These are phyloP conservation scores for Nomada goodeniana DNA, from an alignment of 2,888 invertebrate species.

Conservation along the genomic window DNA sequence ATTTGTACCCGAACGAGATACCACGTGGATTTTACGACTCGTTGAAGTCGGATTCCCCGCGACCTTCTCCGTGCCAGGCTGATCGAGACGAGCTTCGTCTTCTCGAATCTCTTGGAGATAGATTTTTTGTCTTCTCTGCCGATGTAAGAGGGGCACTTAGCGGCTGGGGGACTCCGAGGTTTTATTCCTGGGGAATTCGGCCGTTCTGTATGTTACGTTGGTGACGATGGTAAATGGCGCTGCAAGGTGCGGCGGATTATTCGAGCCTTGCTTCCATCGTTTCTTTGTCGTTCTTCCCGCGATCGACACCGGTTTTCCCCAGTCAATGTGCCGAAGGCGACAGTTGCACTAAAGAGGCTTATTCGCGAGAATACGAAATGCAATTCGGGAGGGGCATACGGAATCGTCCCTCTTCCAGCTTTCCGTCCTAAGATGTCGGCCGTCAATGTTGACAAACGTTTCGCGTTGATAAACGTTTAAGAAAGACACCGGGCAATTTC, in stretches of 20 bases:
- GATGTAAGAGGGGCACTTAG: too few species aligned
- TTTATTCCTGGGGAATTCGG: too few species aligned
- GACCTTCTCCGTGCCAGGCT: too few species aligned
- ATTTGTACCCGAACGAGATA: conserved; percentile 37
- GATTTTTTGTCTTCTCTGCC: too few species aligned
- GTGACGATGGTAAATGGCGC: too few species aligned
- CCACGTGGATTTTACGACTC: conserved; percentile 50
- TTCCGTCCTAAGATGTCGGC: background rate
- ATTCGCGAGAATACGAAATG: conserved; percentile 41
- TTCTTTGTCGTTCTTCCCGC: too few species aligned
- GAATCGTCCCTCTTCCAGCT: conserved; percentile 2
- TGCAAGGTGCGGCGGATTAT: too few species aligned
- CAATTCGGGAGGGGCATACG: conserved; percentile 37
- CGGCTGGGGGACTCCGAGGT: too few species aligned
- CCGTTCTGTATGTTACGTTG: too few species aligned
- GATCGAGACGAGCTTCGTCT: too few species aligned
- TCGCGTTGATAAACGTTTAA: background rate
- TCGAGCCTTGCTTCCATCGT: too few species aligned
- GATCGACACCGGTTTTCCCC: background rate
- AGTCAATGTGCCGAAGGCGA: conserved; percentile 24
- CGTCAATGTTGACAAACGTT: background rate
- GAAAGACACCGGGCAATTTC: background rate
- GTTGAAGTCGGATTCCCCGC: conserved; percentile 44
- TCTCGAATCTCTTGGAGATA: too few species aligned
- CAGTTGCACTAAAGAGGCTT: conserved; percentile 21